A percentile compares a stretch with the other conserved stretches of the same genome.
Conservation (phyloP, 2,113 vertebrate species). For the Gadus chalcogrammus region DNA sequence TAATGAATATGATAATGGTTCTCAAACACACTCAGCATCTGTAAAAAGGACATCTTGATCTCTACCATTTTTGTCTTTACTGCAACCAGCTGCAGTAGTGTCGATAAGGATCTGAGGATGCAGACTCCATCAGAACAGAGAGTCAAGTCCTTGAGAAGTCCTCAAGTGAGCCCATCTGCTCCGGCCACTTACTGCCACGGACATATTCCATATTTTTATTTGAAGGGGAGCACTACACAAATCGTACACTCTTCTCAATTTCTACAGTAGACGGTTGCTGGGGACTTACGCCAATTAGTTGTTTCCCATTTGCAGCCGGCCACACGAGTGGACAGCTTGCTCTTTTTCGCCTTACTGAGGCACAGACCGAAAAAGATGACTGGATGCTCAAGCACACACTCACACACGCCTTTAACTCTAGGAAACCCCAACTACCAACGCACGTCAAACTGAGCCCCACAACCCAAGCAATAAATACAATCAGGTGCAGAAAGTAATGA, state of each 20-base stretch:
- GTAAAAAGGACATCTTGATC: conserved; percentile 1
- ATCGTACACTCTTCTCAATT: conserved; percentile 23
- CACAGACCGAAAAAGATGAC: conserved; percentile 14
- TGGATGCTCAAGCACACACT: conserved; percentile 13
- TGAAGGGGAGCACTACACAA: conserved; percentile 44
- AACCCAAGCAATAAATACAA: conserved; percentile 55
- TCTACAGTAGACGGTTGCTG: no score
- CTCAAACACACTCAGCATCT: conserved; percentile 36
- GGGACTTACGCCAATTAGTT: no score
- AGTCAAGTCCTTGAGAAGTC: no score
- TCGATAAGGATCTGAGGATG: conserved; percentile 39
- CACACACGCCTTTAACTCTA: conserved; percentile 18
- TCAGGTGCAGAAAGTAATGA: background rate
- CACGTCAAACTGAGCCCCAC: conserved; percentile 31
- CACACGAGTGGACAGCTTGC: background rate
- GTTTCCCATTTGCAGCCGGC: no score
- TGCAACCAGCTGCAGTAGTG: conserved; percentile 69
- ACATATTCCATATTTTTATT: conserved; percentile 43
- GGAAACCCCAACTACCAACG: conserved; percentile 22
- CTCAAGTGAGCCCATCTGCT: background rate
- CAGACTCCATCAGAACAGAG: conserved; percentile 27
- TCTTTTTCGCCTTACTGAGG: conserved; percentile 11
- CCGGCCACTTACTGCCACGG: conserved; percentile 6
- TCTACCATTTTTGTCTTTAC: conserved; percentile 15
- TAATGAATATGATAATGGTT: conserved; percentile 25